Evolutionary conservation across 2,113 vertebrate genomes (phyloP), one percentile per base, ranked within the genome.

Genomic region (Galbula dea): DNA sequence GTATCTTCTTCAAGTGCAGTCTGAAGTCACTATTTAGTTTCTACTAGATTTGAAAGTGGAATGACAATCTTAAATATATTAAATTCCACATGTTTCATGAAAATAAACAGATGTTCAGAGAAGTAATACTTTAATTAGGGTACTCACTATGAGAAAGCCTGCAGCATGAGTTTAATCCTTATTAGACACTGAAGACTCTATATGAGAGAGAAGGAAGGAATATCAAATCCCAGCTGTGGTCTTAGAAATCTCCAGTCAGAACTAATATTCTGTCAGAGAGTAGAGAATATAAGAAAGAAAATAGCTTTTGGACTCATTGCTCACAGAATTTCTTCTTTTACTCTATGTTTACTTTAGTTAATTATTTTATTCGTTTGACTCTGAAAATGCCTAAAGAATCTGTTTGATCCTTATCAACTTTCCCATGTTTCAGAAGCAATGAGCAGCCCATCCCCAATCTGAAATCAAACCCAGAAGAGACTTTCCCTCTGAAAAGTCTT

Each of bases 121-220:
- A 8, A 96, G 30, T 88, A 93, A 73, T 63, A 90, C 48, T 88
- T 81, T 83, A 93, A 96, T 93, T 95, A 96, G 85, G 6, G 23
- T 74, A 16, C 90, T 39, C 61, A 88, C 79, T 76, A 92, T 69
- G 68, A 94, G 85, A 93, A 94, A 89, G 73, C 51, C 76, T 83
- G 58, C 52, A 83, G 75, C 51, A 59, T n/a, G 48, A 94, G 59
- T 9, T 91, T 95, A 91, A 96, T 88, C 90, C 85, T 89, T 95
- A 67, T 91, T 86, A 93, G 80, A 51, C 51, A 71, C 15, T 74
- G 46, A 90, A 89, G 46, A 67, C 30, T 73, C 30, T 57, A 8
- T 48, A 58, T 88, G n/a, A 52, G 59, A 73, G 26, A 83, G 58
- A 83, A 49, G 34, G 37, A 81, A 24, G 36, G 29, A 89, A 83